These are phyloP conservation scores for honey bee (Apis mellifera) DNA, from an alignment of 1,140 invertebrate species.

Conservation along the genomic window Amel_HAv3.1 CM009936.2:4288001-4288500, in stretches of 20 bases:
- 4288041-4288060: slow-evolving; percentile 47
- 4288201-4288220: no score
- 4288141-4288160: slow-evolving; percentile 48
- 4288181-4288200: background rate
- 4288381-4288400: no score
- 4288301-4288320: no score
- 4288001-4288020: background rate
- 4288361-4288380: no score
- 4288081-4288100: slow-evolving; percentile 69
- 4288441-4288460: no score
- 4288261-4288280: background rate
- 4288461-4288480: slow-evolving; percentile 10
- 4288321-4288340: no score
- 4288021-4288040: slow-evolving; percentile 2
- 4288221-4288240: no score
- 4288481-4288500: slow-evolving; percentile 21
- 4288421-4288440: no score
- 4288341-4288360: no score
- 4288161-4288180: slow-evolving; percentile 42
- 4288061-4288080: slow-evolving; percentile 58
- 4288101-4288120: slow-evolving; percentile 60
- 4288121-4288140: slow-evolving; percentile 58
- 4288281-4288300: no score
- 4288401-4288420: no score
- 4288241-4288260: no score